Conservation (phyloP, 1,140 invertebrate species). For the Papilio polytes region DNA sequence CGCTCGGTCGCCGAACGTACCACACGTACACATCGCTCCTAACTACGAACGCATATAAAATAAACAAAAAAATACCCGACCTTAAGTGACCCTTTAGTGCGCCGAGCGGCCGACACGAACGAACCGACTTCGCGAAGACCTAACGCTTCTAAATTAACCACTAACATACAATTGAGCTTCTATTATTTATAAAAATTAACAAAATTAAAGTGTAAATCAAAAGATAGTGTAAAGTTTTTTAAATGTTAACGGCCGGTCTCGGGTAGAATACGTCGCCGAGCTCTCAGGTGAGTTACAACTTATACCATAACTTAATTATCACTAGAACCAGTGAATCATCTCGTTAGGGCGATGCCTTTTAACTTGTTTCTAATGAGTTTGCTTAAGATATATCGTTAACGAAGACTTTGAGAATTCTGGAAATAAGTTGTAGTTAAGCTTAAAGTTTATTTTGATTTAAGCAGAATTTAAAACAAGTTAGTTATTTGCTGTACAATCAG, state of each 20-base stretch:
- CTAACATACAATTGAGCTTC: slow-evolving; percentile 54
- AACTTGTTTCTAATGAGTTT: slow-evolving; percentile 13
- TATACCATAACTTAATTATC: background rate
- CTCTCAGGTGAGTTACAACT: slow-evolving; percentile 60
- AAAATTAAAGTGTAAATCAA: slow-evolving; percentile 56
- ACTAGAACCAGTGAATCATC: slow-evolving; percentile 19
- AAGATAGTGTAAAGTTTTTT: slow-evolving; percentile 51
- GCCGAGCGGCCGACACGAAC: slow-evolving; percentile 67
- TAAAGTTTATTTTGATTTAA: background rate
- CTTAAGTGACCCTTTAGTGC: slow-evolving; percentile 71
- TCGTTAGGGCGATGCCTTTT: slow-evolving; percentile 30
- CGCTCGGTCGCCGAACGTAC: slow-evolving; percentile 65
- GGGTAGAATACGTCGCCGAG: slow-evolving; percentile 45
- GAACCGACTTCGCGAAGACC: slow-evolving; percentile 68
- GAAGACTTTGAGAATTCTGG: background rate
- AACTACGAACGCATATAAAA: slow-evolving; percentile 45
- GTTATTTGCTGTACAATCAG: background rate
- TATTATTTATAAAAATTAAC: slow-evolving; percentile 49
- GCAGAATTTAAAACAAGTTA: background rate
- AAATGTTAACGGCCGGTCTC: slow-evolving; percentile 62
- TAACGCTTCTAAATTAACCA: slow-evolving; percentile 48
- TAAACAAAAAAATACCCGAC: slow-evolving; percentile 60
- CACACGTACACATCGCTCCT: slow-evolving; percentile 51
- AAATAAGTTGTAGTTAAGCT: background rate
- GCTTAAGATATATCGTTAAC: background rate